These are phyloP conservation scores for Oasisia sp. DNA, from an alignment of 2,888 invertebrate species.

Conservation along the genomic window DNA sequence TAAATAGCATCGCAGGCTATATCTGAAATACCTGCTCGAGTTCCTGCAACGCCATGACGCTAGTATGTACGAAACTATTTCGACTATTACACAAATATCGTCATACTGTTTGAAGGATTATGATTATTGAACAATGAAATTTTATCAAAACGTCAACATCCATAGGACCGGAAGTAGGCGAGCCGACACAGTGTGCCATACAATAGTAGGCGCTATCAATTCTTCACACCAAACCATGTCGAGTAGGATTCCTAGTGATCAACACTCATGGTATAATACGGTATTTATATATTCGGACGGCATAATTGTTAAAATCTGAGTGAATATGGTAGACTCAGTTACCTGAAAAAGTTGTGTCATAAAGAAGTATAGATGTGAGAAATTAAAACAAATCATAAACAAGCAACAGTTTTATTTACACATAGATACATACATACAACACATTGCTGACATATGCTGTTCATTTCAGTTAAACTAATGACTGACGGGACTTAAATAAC, in stretches of 20 bases:
- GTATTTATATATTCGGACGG: no score
- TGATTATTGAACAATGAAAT: neutral
- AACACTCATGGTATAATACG: neutral
- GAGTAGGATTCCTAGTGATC: neutral
- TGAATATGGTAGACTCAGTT: neutral
- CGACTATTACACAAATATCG: neutral
- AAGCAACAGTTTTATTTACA: constrained; percentile 11
- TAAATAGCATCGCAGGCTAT: neutral
- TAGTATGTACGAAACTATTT: neutral
- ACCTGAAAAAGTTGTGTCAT: neutral
- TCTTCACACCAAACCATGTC: neutral
- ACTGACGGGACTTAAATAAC: neutral
- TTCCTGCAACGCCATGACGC: constrained; percentile 27
- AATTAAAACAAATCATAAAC: neutral
- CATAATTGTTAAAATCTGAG: no score
- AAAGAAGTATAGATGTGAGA: neutral
- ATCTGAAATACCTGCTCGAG: constrained; percentile 26
- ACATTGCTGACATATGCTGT: neutral
- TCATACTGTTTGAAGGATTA: neutral
- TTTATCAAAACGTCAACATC: neutral
- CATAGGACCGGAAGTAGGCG: neutral
- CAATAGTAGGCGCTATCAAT: neutral
- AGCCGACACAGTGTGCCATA: neutral
- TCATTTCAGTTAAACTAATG: neutral
- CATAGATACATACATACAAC: neutral